A percentile compares a stretch with the other conserved stretches of the same genome.
These are phyloP conservation scores for Barypeithes pellucidus DNA, from an alignment of 2,888 invertebrate genomes.

Conservation along the genomic window DNA sequence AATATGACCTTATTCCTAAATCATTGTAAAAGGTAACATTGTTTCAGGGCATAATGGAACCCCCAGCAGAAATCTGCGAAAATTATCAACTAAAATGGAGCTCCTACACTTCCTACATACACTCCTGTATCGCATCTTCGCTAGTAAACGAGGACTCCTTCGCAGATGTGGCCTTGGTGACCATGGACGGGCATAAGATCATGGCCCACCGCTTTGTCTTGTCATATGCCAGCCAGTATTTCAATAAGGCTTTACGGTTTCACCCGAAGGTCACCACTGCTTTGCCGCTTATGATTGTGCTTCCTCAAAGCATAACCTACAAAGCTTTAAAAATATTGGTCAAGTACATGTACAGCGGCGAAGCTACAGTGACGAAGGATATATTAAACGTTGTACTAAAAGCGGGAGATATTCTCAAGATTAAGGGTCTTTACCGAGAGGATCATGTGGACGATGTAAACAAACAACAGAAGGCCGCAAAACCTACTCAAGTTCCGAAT, in stretches of 20 bases:
- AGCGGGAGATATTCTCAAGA: constrained; percentile 87
- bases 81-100: constrained; percentile 94
- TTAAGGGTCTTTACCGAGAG: constrained; percentile 83
- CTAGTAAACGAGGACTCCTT: constrained; percentile 82
- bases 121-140: constrained; percentile 84
- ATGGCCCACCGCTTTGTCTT: constrained; percentile 89
- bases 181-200: constrained; percentile 85
- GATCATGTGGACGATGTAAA: constrained; percentile 33
- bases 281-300: constrained; percentile 77
- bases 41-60: constrained; percentile 68
- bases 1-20: no score
- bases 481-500: constrained; percentile 21
- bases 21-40: not conserved
- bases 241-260: constrained; percentile 73
- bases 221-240: constrained; percentile 84
- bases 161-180: constrained; percentile 87
- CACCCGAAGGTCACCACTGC: constrained; percentile 65
- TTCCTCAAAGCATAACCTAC: constrained; percentile 87
- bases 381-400: constrained; percentile 85
- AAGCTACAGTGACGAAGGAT: constrained; percentile 89
- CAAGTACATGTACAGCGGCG: constrained; percentile 88
- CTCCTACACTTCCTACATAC: constrained; percentile 87
- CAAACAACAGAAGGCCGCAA: constrained; percentile 26
- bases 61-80: constrained; percentile 72
- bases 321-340: constrained; percentile 86